These are phyloP conservation scores for Baccha elongata DNA, from an alignment of 2,888 invertebrate species.

Conservation along the genomic window DNA sequence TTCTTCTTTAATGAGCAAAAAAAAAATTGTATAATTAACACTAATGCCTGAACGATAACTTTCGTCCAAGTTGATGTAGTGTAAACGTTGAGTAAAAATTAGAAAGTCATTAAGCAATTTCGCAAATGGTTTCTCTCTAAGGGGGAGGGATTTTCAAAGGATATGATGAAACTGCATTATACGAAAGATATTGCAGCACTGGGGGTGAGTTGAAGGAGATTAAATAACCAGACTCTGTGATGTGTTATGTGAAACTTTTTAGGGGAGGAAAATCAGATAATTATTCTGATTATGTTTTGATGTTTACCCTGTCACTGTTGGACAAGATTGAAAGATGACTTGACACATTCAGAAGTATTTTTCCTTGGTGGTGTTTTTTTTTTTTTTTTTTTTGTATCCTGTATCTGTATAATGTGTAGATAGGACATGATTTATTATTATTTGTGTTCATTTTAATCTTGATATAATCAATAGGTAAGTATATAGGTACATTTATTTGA, in stretches of 20 bases:
- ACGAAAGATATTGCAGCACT: constrained; percentile 24
- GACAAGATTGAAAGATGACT: constrained; percentile 52
- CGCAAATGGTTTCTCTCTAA: constrained; percentile 72
- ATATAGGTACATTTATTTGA: too few species aligned
- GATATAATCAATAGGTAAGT: too few species aligned
- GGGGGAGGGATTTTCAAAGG: constrained; percentile 30
- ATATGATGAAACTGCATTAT: constrained; percentile 56
- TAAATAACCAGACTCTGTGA: constrained; percentile 10
- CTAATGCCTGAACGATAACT: constrained; percentile 71
- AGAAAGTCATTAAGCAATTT: constrained; percentile 76
- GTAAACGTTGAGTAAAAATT: constrained; percentile 68
- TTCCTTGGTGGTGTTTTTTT: background rate
- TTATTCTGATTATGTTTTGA: constrained; percentile 69
- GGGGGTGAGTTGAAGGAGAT: background rate
- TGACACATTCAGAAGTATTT: constrained; percentile 40
- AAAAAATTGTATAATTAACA: constrained; percentile 74
- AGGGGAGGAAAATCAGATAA: constrained; percentile 54
- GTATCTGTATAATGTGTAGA: background rate
- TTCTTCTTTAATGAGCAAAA: constrained; percentile 60
- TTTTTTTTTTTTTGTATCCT: background rate
- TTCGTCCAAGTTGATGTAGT: constrained; percentile 55
- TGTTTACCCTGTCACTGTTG: constrained; percentile 52
- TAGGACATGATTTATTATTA: constrained; percentile 28
- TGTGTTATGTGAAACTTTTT: constrained; percentile 33
- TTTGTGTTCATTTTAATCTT: constrained; percentile 4